Percentiles rank a stretch among this genome's conserved stretches.
Conservation (phyloP, 2,888 invertebrate genomes). For the Coelogynopora nodosa region DNA sequence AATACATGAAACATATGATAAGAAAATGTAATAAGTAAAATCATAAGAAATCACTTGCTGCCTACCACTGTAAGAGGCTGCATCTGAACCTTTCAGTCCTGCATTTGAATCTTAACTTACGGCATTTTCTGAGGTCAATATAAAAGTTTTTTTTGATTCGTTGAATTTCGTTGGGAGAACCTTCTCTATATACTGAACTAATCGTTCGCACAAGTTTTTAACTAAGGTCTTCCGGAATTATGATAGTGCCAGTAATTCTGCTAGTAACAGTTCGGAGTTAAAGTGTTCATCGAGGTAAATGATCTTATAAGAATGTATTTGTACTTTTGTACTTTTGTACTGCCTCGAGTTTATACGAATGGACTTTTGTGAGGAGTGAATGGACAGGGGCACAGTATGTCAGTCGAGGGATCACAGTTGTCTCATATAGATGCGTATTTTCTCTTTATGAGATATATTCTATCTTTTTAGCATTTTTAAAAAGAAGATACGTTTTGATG, state of each 20-base stretch:
- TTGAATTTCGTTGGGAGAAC: no score
- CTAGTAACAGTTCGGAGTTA: not conserved
- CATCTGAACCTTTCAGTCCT: no score
- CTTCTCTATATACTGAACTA: slow-evolving; percentile 13
- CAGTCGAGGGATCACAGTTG: not conserved
- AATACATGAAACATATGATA: no score
- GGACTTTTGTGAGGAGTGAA: not conserved
- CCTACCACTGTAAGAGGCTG: no score
- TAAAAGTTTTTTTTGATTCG: no score
- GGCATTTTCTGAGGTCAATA: no score
- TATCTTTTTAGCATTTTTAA: not conserved
- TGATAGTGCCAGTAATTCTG: not conserved
- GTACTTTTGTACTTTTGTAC: no score
- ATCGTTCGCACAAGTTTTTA: not conserved
- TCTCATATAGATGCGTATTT: not conserved
- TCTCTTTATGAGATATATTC: not conserved
- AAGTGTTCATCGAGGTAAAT: not conserved
- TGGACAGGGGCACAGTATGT: not conserved
- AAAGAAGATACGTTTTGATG: not conserved
- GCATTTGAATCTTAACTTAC: no score
- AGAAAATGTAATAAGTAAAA: no score
- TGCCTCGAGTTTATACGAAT: not conserved
- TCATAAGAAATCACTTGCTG: no score
- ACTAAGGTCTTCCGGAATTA: not conserved
- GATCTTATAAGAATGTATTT: not conserved